A percentile compares a stretch with the other conserved stretches of the same genome.
Conservation (phyloP, 2,888 invertebrate species). For the Perdita meconis region DNA sequence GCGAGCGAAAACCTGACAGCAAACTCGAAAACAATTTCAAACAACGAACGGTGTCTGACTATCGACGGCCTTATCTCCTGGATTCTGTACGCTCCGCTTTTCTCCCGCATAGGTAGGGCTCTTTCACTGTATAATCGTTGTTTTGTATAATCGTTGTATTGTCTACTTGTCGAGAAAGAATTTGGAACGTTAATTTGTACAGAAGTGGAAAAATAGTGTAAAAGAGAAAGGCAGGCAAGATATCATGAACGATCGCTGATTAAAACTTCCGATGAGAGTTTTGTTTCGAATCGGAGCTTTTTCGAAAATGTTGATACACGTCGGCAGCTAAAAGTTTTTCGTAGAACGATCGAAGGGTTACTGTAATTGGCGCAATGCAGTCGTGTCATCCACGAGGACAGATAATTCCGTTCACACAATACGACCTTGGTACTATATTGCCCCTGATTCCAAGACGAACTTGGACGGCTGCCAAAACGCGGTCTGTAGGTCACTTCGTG, state of each 20-base stretch:
- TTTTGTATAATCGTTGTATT: too few species aligned
- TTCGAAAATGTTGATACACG: too few species aligned
- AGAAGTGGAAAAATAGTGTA: too few species aligned
- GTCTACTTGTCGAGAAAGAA: too few species aligned
- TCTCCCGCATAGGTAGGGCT: background rate
- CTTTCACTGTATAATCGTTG: background rate
- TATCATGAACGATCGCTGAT: too few species aligned
- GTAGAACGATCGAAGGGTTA: constrained; percentile 59
- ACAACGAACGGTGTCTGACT: background rate
- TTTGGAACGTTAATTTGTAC: too few species aligned
- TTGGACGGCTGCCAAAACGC: constrained; percentile 80
- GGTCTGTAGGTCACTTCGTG: constrained; percentile 81
- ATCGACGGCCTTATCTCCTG: background rate
- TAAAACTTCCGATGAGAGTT: too few species aligned
- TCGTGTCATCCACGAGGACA: constrained; percentile 79
- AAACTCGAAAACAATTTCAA: too few species aligned
- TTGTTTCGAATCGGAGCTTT: too few species aligned
- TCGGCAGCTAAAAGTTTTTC: too few species aligned
- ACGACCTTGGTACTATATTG: constrained; percentile 81
- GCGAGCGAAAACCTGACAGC: too few species aligned
- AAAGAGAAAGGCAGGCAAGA: too few species aligned
- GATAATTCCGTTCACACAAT: constrained; percentile 80
- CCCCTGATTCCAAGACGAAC: constrained; percentile 81
- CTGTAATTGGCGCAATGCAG: constrained; percentile 81
- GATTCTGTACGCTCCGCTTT: background rate